Evolutionary conservation across 2,888 invertebrate genomes (phyloP).

Genomic region (Caenorhabditis doughertyi): DNA sequence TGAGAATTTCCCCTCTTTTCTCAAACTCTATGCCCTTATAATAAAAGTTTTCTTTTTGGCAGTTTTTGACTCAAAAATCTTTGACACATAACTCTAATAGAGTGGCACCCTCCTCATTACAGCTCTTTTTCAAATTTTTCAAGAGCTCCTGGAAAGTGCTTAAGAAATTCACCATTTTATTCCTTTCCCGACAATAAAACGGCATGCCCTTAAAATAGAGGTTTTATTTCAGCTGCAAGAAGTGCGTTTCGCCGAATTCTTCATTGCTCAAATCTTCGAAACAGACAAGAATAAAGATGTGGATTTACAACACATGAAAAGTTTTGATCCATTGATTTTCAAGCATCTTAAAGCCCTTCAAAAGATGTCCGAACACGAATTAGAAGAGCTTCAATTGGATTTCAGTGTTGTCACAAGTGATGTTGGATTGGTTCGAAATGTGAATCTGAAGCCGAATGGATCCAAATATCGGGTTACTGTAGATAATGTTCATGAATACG

Average conservation of each 20-base stretch:
- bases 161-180: no score
- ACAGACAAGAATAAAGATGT: conserved; percentile 48
- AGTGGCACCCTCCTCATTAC: no score
- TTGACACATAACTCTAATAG: no score
- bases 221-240: conserved; percentile 88
- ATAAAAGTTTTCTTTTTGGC: no score
- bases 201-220: background rate
- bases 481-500: conserved; percentile 95
- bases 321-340: conserved; percentile 67
- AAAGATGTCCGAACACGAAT: conserved; percentile 38
- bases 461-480: conserved; percentile 92
- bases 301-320: conserved; percentile 71
- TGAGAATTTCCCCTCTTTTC: no score
- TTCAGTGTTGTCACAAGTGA: conserved; percentile 71
- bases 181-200: no score
- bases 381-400: conserved; percentile 68
- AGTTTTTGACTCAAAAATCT: no score
- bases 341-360: conserved; percentile 63
- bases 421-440: conserved; percentile 80
- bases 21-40: no score
- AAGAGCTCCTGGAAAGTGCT: no score
- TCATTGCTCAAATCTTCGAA: conserved; percentile 90
- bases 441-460: conserved; percentile 94
- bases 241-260: conserved; percentile 95
- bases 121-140: no score